Conservation (phyloP, 1,140 invertebrate genomes). For the Mycetomoellerius zeteki region DNA sequence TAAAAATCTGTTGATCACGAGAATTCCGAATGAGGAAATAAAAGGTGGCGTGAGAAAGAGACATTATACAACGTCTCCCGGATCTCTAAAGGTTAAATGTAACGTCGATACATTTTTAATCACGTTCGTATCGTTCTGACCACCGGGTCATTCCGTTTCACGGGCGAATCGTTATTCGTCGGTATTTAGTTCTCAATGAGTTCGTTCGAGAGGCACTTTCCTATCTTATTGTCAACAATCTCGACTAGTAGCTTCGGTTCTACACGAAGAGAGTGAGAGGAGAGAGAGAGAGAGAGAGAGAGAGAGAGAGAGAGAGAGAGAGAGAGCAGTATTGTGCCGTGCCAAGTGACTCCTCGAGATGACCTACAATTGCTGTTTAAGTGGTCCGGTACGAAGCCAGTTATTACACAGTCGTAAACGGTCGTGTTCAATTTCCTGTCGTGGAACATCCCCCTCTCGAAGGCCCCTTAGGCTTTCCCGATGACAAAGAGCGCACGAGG, state of each 20-base stretch:
- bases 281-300: not conserved
- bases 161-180: constrained; percentile 43
- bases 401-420: constrained; percentile 58
- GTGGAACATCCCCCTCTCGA: constrained; percentile 11
- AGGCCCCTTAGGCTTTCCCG: not conserved
- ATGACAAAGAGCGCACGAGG: constrained; percentile 19
- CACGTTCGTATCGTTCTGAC: constrained; percentile 22
- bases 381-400: constrained; percentile 47
- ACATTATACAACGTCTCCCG: constrained; percentile 23
- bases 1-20: constrained; percentile 42
- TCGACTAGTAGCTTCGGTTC: constrained; percentile 34
- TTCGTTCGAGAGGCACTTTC: constrained; percentile 49
- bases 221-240: constrained; percentile 53
- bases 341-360: constrained; percentile 49
- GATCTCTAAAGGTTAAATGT: constrained; percentile 55
- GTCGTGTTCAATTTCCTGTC: constrained; percentile 59
- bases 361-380: constrained; percentile 64
- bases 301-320: not conserved
- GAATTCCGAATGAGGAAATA: constrained; percentile 19
- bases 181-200: constrained; percentile 19
- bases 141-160: constrained; percentile 48
- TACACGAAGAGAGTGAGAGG: not conserved
- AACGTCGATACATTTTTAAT: constrained; percentile 61
- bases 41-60: not conserved
- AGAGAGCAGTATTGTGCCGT: constrained; percentile 49